phyloP scores from a whole-genome alignment of 2,797 vertebrate species.

The Hafferia zeledoni region DNA sequence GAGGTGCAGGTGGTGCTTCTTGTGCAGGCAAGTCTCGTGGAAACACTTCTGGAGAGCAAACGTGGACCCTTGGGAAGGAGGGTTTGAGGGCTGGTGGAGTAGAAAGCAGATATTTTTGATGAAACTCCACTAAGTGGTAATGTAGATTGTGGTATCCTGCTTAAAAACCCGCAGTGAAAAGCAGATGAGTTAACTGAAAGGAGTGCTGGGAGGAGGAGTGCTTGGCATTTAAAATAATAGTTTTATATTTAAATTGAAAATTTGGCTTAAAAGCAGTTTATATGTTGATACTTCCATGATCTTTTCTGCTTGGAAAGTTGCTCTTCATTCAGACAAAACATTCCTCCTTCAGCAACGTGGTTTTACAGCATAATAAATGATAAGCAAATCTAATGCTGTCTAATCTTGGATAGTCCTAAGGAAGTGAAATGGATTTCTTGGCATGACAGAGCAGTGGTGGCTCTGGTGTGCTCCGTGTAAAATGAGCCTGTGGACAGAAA shows the following conservation, averaged over 20 bases:
- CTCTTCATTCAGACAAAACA: not conserved
- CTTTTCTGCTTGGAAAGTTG: not conserved
- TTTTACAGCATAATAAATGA: not conserved
- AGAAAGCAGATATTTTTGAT: not conserved
- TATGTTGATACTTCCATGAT: not conserved
- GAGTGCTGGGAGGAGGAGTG: not conserved
- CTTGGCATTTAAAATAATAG: not conserved
- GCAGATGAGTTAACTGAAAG: not conserved
- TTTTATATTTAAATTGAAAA: not conserved
- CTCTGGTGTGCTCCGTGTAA: not conserved
- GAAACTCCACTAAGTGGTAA: not conserved
- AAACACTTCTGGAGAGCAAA: not conserved
- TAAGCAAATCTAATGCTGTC: not conserved
- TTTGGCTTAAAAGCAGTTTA: not conserved
- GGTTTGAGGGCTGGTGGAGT: not conserved
- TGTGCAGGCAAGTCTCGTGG: not conserved
- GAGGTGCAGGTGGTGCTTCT: slow-evolving; percentile 43
- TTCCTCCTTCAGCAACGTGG: not conserved
- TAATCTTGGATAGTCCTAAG: not conserved
- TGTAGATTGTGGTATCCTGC: not conserved
- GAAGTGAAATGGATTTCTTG: not conserved
- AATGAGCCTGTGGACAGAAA: not conserved
- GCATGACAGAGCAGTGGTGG: not conserved
- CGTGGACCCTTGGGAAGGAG: not conserved
- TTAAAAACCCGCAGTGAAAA: not conserved